Evolutionary conservation across 2,888 invertebrate species (phyloP).

Genomic region (Cephalotes varians): DNA sequence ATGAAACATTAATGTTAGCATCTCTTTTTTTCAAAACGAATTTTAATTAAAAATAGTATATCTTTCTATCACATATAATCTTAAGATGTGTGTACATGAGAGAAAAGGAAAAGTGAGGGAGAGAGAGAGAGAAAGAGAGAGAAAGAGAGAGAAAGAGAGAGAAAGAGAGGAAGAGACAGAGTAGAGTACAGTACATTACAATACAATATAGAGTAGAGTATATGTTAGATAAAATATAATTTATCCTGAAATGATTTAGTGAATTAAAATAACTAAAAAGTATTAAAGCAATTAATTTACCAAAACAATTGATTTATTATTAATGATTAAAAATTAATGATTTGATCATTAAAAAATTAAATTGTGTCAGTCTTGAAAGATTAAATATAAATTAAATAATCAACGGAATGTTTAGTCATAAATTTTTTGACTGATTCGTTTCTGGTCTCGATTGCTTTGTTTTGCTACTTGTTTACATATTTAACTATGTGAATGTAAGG

Average conservation of each 20-base stretch:
- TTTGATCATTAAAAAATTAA: neutral
- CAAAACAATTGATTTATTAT: neutral
- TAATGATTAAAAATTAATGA: neutral
- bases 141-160: neutral
- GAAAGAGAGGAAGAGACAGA: neutral
- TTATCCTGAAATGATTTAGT: neutral
- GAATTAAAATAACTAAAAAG: conserved; percentile 2
- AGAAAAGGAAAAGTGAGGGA: neutral
- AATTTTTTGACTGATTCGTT: neutral
- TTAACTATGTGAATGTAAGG: neutral
- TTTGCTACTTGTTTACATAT: neutral
- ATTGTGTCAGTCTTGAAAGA: neutral
- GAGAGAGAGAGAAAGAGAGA: neutral
- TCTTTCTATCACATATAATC: neutral
- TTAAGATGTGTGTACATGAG: neutral
- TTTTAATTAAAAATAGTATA: neutral
- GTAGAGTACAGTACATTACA: neutral
- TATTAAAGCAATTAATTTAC: neutral
- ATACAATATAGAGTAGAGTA: neutral
- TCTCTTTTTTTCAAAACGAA: neutral
- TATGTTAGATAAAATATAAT: neutral
- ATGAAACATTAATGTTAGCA: neutral
- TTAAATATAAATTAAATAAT: neutral
- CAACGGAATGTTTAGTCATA: neutral
- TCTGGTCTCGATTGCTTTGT: neutral